phyloP scores from a whole-genome alignment of 2,888 invertebrate genomes.

The Thera obeliscata region DNA sequence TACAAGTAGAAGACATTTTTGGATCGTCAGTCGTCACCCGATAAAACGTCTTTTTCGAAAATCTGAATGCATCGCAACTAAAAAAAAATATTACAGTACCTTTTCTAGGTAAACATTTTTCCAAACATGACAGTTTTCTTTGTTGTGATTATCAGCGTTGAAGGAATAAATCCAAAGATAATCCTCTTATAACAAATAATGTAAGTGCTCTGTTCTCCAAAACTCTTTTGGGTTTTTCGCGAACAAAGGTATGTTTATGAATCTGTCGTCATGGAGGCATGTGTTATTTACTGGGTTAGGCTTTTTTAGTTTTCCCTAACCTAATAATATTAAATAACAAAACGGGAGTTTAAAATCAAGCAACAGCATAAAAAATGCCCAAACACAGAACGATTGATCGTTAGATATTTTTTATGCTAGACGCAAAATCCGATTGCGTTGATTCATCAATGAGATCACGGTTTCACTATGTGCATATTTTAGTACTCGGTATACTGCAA shows the following conservation, averaged over 20 bases:
- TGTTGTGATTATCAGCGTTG: conserved; percentile 4
- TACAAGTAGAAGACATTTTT: not conserved
- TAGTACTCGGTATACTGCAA: not conserved
- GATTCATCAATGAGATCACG: conserved; percentile 1
- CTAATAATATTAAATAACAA: not conserved
- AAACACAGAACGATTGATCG: not conserved
- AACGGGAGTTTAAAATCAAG: not conserved
- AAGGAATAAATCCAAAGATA: conserved; percentile 12
- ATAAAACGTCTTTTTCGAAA: not conserved
- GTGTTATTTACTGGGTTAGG: not conserved
- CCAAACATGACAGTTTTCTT: not conserved
- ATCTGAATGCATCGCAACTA: not conserved
- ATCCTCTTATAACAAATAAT: not conserved
- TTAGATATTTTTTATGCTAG: not conserved
- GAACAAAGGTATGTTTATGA: not conserved
- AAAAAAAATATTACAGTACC: not conserved
- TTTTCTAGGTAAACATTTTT: not conserved
- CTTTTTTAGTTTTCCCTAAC: not conserved
- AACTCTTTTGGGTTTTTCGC: not conserved
- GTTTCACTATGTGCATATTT: not conserved
- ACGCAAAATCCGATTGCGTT: not conserved
- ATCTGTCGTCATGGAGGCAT: not conserved
- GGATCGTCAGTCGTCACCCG: not conserved
- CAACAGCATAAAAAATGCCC: not conserved
- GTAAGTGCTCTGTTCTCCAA: not conserved